These are phyloP conservation scores for Poeciliopsis prolifica DNA, from an alignment of 2,113 vertebrate genomes.

Conservation along the genomic window DNA sequence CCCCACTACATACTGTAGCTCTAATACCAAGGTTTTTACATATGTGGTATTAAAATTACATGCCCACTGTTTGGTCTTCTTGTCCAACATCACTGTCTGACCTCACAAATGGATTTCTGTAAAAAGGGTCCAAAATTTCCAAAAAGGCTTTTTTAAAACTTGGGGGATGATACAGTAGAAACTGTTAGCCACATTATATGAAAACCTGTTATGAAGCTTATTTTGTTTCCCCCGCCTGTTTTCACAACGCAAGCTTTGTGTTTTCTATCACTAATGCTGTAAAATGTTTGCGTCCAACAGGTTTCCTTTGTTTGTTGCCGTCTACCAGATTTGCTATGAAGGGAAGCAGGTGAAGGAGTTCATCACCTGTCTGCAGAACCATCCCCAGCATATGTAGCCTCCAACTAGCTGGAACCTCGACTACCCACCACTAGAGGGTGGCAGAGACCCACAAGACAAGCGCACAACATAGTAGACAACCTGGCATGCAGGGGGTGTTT, in stretches of 20 bases:
- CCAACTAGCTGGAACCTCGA: not conserved
- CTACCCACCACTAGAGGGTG: constrained; percentile 39
- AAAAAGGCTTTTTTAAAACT: too few species aligned
- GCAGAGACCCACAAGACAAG: constrained; percentile 9
- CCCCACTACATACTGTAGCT: not conserved
- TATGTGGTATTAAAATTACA: too few species aligned
- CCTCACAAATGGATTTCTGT: too few species aligned
- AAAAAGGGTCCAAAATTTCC: too few species aligned
- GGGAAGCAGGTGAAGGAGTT: constrained; percentile 82
- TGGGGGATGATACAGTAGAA: too few species aligned
- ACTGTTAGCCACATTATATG: too few species aligned
- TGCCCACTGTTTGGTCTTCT: too few species aligned
- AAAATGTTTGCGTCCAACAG: constrained; percentile 54
- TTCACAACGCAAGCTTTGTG: not conserved
- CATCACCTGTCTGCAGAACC: constrained; percentile 86
- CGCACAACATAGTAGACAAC: not conserved
- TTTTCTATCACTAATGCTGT: not conserved
- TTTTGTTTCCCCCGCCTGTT: too few species aligned
- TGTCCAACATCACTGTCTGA: too few species aligned
- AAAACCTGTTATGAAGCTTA: too few species aligned
- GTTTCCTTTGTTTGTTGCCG: constrained; percentile 84
- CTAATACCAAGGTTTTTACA: too few species aligned
- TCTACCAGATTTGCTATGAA: constrained; percentile 89
- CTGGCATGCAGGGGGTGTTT: not conserved
- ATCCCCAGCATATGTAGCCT: constrained; percentile 83